These are phyloP conservation scores for Esox lucius DNA, from an alignment of 2,797 vertebrate genomes.

Conservation along the genomic window DNA sequence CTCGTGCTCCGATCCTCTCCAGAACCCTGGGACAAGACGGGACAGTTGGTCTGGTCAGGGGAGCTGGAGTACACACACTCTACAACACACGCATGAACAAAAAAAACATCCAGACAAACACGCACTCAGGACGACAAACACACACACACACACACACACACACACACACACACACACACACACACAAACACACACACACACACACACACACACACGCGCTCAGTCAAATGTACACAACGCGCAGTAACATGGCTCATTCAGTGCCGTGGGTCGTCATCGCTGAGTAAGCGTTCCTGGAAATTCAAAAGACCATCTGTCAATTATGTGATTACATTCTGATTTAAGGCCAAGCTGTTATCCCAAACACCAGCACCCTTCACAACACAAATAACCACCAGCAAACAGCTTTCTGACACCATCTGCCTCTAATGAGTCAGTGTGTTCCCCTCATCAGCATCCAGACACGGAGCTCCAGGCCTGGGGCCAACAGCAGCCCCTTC, in stretches of 20 bases:
- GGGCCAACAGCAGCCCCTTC: background rate
- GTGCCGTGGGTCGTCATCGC: background rate
- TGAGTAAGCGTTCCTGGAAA: background rate
- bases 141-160: background rate
- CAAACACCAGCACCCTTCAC: background rate
- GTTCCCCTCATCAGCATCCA: background rate
- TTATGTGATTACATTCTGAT: background rate
- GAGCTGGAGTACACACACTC: too few species aligned
- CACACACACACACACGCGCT: background rate
- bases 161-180: background rate
- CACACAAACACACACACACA: background rate
- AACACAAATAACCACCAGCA: background rate
- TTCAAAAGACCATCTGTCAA: background rate
- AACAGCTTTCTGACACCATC: background rate
- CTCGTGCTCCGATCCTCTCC: constrained; percentile 93
- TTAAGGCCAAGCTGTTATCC: background rate
- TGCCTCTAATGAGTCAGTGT: background rate
- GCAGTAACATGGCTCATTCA: background rate
- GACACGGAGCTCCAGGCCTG: background rate
- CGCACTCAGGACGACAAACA: background rate
- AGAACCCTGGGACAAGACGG: constrained; percentile 78
- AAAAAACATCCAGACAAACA: background rate
- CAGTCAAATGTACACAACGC: background rate
- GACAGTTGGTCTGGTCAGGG: background rate
- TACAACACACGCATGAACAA: too few species aligned